These are phyloP conservation scores for Agriopis aurantiaria DNA, from an alignment of 2,888 invertebrate genomes.

Conservation along the genomic window DNA sequence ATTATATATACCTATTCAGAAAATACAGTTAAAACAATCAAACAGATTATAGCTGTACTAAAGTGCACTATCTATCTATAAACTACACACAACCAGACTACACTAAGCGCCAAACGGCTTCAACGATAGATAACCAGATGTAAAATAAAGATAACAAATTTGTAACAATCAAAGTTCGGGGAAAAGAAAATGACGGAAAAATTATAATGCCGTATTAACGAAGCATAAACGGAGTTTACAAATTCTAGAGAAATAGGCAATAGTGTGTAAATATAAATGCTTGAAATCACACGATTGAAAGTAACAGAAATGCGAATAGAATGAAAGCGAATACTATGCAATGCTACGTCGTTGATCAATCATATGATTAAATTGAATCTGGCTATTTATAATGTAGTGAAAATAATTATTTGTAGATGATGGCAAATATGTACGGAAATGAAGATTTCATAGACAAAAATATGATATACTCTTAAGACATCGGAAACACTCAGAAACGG, in stretches of 20 bases:
- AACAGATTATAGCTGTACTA: background rate
- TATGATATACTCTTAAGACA: no score
- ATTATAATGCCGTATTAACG: background rate
- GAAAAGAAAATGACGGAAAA: conserved; percentile 16
- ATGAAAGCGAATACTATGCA: conserved; percentile 3
- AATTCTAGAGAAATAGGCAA: background rate
- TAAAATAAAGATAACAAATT: conserved; percentile 9
- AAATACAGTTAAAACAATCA: no score
- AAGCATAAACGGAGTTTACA: conserved; percentile 11
- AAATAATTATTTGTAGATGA: background rate
- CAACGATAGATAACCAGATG: conserved; percentile 1
- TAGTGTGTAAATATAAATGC: background rate
- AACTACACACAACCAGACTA: conserved; percentile 9
- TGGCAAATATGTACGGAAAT: background rate
- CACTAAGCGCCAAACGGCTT: conserved; percentile 11
- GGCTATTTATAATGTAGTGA: background rate
- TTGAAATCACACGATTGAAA: background rate
- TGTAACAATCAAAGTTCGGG: conserved; percentile 7
- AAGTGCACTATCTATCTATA: background rate
- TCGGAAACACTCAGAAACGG: no score
- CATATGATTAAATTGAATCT: background rate
- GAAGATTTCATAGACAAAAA: no score
- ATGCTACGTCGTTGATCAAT: conserved; percentile 1
- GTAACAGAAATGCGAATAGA: background rate
- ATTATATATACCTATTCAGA: no score